Base-by-base conservation (phyloP, 2,888 invertebrate species). In the Lasioglossum morio region DNA sequence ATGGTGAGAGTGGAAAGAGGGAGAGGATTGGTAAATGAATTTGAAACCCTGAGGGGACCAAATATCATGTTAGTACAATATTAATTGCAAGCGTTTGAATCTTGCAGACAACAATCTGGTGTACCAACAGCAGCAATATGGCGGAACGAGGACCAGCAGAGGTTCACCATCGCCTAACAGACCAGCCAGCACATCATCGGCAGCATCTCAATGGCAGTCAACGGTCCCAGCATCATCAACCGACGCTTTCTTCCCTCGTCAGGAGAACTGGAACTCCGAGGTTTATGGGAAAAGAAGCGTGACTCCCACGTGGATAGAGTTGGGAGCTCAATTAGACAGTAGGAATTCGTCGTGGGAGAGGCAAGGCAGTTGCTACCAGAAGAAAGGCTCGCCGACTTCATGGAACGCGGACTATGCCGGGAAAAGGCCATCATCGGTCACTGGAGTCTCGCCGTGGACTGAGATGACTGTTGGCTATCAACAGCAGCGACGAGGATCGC, bases 401-500 rank as follows among this genome's bases (percentile, higher is more conserved):
- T 94, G 94, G 94, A 93, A 88, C 72, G 78, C 92, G 19, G 94
- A 94, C 5, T 93, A 94, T 40, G 80, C 83, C 1, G 88, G 88
- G 23, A 92, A 94, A 57, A 92, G 92, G 76, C 92, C 94, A 23
- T 87, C 93, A 2, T 92, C 93, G 40, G 79, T 92, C 10, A 89
- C 90, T 7, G 89, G 92, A 0, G 79, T 89, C 27, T 89, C 93
- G 1, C 79, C 93, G 12, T 94, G 94, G 94, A 92, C 90, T 83
- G 94, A 94, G 1, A 91, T 94, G 72, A 85, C 94, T 7, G 91
- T 92, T 7, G 94, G 94, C 10, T 93, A 92, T 77, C 93, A 94
- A 30, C 96, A 96, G 86, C 96, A 96, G 89, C 95, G 98, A n/a
- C 96, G 98, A 53, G 98, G 98, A 0, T 98, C 98, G 0, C 96